Conservation (phyloP, 2,113 vertebrate species). For the Leptocoma aspasia region DNA sequence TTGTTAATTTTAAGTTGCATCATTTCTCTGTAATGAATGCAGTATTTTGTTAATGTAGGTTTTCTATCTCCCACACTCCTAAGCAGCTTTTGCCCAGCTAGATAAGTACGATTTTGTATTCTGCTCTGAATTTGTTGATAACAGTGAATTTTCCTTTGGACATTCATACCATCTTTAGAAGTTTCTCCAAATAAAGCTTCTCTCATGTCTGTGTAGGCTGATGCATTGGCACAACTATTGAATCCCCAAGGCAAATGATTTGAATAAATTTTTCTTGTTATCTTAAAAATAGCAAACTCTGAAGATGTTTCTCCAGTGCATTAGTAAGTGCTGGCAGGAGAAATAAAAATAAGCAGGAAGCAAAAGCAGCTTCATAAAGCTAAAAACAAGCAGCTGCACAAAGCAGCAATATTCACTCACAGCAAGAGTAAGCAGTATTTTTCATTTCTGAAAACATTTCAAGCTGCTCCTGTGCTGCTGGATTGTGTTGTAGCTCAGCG, state of each 20-base stretch:
- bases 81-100: neutral
- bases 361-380: conserved; percentile 14
- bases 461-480: neutral
- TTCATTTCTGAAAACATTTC: conserved; percentile 17
- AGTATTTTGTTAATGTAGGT: neutral
- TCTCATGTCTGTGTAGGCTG: neutral
- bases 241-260: neutral
- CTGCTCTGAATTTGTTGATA: neutral
- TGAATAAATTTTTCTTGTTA: neutral
- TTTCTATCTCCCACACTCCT: neutral
- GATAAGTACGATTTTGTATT: neutral
- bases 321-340: neutral
- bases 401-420: conserved; percentile 3
- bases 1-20: neutral
- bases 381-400: conserved; percentile 29
- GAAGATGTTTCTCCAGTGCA: neutral
- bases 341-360: conserved; percentile 17
- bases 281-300: neutral
- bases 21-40: neutral
- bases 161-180: neutral
- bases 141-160: neutral
- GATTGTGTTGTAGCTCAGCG: neutral
- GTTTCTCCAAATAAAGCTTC: neutral
- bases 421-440: neutral
- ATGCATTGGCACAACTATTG: neutral